A percentile compares a stretch with the other conserved stretches of the same genome.
phyloP scores from a whole-genome alignment of 2,888 invertebrate species.

The Marasmarcha lunaedactyla region DNA sequence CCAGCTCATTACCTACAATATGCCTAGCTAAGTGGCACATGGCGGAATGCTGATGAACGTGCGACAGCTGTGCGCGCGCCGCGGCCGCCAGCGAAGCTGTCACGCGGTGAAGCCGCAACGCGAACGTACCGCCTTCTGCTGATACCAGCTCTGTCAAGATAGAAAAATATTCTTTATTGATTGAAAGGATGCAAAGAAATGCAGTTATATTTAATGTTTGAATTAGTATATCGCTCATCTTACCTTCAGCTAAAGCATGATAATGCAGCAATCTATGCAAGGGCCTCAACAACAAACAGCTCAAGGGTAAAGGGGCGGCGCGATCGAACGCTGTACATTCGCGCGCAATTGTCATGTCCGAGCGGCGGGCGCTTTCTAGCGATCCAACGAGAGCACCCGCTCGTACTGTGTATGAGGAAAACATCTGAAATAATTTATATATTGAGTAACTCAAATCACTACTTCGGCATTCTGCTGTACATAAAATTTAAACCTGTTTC shows the following conservation, averaged over 20 bases:
- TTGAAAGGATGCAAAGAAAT: conserved; percentile 4
- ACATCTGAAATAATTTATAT: conserved; percentile 59
- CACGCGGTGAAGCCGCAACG: conserved; percentile 74
- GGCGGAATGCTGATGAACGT: conserved; percentile 78
- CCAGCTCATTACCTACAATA: conserved; percentile 58
- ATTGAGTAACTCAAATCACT: background rate
- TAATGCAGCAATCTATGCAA: conserved; percentile 90
- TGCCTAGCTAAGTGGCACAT: conserved; percentile 90
- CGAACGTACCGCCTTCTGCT: background rate
- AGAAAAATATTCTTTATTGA: conserved; percentile 3
- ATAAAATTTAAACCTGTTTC: too few relatives aligned
- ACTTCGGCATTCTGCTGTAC: too few relatives aligned
- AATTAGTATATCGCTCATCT: conserved; percentile 51
- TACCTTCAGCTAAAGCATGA: conserved; percentile 75
- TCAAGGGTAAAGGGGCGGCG: conserved; percentile 81
- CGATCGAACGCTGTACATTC: conserved; percentile 55
- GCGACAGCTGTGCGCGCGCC: conserved; percentile 37
- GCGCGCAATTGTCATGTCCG: conserved; percentile 76
- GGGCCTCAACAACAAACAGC: conserved; percentile 88
- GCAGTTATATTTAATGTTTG: background rate
- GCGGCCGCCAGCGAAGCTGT: conserved; percentile 86
- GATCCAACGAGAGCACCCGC: conserved; percentile 83
- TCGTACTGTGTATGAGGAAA: conserved; percentile 76
- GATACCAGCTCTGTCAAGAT: conserved; percentile 3
- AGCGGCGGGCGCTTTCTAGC: conserved; percentile 81